phyloP scores from a whole-genome alignment of 1,140 invertebrate genomes.

The honey bee (Apis mellifera) region Amel_HAv3.1 CM009936.2:17615001-17615500 shows the following conservation, averaged over 20 bases:
- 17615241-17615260: conserved; percentile 42
- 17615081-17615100: conserved; percentile 60
- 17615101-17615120: conserved; percentile 66
- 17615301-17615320: conserved; percentile 24
- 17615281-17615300: conserved; percentile 24
- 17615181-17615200: conserved; percentile 33
- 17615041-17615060: not conserved
- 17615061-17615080: conserved; percentile 24
- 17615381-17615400: too few relatives aligned
- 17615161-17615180: conserved; percentile 63
- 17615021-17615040: not conserved
- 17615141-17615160: conserved; percentile 59
- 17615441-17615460: conserved; percentile 2
- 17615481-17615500: too few relatives aligned
- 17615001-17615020: too few relatives aligned
- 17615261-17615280: conserved; percentile 49
- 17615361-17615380: not conserved
- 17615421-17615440: not conserved
- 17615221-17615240: conserved; percentile 34
- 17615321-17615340: conserved; percentile 35
- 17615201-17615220: not conserved
- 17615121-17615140: conserved; percentile 66
- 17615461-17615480: too few relatives aligned
- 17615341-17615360: conserved; percentile 20
- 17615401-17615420: not conserved